Percentiles rank a stretch among this genome's conserved stretches.
These are phyloP conservation scores for Dallia pectoralis DNA, from an alignment of 2,797 vertebrate species.

Conservation along the genomic window DNA sequence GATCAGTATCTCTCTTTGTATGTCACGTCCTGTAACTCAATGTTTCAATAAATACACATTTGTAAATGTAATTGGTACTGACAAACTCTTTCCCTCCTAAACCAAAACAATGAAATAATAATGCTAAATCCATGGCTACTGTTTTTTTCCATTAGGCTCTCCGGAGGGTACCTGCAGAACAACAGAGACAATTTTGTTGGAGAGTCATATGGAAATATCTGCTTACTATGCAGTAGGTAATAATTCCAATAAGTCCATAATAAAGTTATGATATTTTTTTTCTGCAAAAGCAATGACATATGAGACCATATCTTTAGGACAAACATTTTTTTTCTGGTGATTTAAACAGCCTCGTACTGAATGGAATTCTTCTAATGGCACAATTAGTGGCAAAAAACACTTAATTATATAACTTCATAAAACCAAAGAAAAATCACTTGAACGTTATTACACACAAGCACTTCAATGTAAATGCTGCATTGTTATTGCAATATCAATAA, in stretches of 20 bases:
- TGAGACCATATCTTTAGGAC: background rate
- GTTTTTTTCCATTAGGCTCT: conserved; percentile 30
- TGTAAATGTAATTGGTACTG: conserved; percentile 51
- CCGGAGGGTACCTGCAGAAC: conserved; percentile 25
- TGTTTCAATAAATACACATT: conserved; percentile 51
- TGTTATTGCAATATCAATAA: background rate
- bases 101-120: conserved; percentile 50
- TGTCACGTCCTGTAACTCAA: conserved; percentile 30
- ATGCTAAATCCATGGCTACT: conserved; percentile 32
- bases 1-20: conserved; percentile 17
- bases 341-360: background rate
- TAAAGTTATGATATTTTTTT: background rate
- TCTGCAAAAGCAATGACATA: background rate
- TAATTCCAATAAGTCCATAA: background rate
- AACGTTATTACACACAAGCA: background rate
- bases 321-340: background rate
- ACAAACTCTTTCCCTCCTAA: conserved; percentile 36
- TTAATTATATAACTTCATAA: background rate
- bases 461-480: background rate
- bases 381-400: background rate
- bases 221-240: background rate
- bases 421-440: background rate
- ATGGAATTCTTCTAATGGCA: background rate
- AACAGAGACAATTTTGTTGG: conserved; percentile 6
- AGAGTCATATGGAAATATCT: conserved; percentile 23